These are phyloP conservation scores for Latrodectus hesperus DNA, from an alignment of 2,888 invertebrate species.

Conservation along the genomic window DNA sequence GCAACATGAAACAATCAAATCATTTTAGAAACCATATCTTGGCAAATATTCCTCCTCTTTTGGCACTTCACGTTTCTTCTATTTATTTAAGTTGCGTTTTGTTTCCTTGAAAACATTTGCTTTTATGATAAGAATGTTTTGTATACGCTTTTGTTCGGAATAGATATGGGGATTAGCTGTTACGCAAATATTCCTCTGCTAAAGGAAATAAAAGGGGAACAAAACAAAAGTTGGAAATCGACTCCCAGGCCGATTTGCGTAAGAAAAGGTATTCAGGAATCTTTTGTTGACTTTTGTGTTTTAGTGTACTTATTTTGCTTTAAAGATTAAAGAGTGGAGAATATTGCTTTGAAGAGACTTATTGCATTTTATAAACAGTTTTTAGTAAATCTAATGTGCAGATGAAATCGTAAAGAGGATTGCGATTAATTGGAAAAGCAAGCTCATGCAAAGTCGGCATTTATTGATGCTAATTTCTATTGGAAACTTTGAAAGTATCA, in stretches of 20 bases:
- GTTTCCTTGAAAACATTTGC: neutral
- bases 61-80: constrained; percentile 16
- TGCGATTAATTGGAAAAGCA: no score
- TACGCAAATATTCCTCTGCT: constrained; percentile 37
- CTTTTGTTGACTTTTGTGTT: constrained; percentile 12
- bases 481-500: no score
- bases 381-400: no score
- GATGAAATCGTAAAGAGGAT: no score
- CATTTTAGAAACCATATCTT: constrained; percentile 42
- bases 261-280: constrained; percentile 20
- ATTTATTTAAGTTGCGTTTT: constrained; percentile 26
- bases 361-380: no score
- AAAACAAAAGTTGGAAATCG: neutral
- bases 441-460: no score
- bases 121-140: constrained; percentile 34
- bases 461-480: no score
- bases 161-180: constrained; percentile 54
- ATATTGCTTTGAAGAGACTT: no score
- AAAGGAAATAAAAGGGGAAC: constrained; percentile 24
- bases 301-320: no score
- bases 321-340: no score
- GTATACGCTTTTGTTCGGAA: constrained; percentile 19
- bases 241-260: constrained; percentile 34
- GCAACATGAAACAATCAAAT: constrained; percentile 59
- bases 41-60: neutral